These are phyloP conservation scores for Mallotus villosus DNA, from an alignment of 2,797 vertebrate genomes.

Conservation along the genomic window DNA sequence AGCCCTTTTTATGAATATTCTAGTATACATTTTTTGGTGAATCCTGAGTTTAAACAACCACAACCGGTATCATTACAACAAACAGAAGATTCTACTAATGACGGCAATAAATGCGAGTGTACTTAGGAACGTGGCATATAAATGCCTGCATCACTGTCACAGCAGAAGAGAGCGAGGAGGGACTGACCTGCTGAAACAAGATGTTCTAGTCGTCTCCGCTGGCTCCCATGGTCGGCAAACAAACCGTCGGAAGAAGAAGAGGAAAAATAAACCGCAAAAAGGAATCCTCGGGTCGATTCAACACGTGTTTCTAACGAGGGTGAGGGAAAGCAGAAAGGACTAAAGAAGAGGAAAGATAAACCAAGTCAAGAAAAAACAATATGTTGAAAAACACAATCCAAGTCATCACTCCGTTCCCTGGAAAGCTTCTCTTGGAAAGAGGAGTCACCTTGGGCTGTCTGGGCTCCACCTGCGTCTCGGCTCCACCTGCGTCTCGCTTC, in stretches of 20 bases:
- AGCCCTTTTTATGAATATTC: too few relatives aligned
- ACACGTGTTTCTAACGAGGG: too few relatives aligned
- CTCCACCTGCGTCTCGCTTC: too few relatives aligned
- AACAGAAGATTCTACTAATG: too few relatives aligned
- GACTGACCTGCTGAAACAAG: slow-evolving; percentile 33
- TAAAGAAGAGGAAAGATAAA: neutral
- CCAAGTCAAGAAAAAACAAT: neutral
- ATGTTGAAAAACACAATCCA: neutral
- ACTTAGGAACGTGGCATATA: slow-evolving; percentile 8
- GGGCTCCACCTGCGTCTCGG: neutral
- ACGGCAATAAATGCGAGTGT: neutral
- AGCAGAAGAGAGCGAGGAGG: neutral
- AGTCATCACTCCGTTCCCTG: neutral
- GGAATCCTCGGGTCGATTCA: too few relatives aligned
- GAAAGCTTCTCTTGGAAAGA: neutral
- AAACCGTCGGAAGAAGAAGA: too few relatives aligned
- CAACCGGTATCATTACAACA: too few relatives aligned
- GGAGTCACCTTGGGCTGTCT: slow-evolving; percentile 10
- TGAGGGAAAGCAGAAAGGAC: too few relatives aligned
- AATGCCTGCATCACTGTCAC: slow-evolving; percentile 7
- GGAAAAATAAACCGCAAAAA: too few relatives aligned
- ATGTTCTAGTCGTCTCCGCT: neutral
- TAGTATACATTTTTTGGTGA: neutral
- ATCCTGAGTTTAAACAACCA: neutral
- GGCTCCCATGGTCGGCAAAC: neutral